These are phyloP conservation scores for Stenopsyche tienmushanensis DNA, from an alignment of 1,140 invertebrate genomes.

Conservation along the genomic window DNA sequence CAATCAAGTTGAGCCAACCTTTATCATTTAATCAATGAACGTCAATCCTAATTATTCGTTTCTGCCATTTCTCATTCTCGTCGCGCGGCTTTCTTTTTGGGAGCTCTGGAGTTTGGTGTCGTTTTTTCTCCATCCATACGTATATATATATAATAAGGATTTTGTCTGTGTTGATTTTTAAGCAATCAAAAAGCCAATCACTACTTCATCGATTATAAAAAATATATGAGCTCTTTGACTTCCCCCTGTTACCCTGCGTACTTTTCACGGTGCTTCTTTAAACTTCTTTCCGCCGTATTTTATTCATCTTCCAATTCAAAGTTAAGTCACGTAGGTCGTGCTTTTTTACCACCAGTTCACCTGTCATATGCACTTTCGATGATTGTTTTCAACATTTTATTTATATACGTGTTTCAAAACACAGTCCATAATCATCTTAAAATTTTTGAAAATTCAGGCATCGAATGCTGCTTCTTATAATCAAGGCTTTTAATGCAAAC, in stretches of 20 bases:
- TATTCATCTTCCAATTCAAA: neutral
- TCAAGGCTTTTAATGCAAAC: too few relatives aligned
- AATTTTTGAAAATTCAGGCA: neutral
- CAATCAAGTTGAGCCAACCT: slow-evolving; percentile 24
- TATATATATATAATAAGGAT: too few relatives aligned
- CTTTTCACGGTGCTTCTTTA: too few relatives aligned
- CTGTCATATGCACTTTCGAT: slow-evolving; percentile 35
- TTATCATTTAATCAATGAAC: slow-evolving; percentile 35
- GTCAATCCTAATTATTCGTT: slow-evolving; percentile 26
- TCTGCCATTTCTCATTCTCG: slow-evolving; percentile 7
- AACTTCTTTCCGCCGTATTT: neutral
- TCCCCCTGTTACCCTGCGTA: too few relatives aligned
- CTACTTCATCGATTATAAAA: neutral
- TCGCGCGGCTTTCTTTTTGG: too few relatives aligned
- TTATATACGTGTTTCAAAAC: neutral
- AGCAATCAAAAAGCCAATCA: neutral
- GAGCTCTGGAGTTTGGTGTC: too few relatives aligned
- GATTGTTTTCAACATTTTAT: neutral
- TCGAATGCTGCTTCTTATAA: too few relatives aligned
- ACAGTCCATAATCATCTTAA: neutral
- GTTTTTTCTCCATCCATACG: too few relatives aligned
- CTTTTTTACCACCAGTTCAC: slow-evolving; percentile 19
- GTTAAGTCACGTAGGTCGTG: slow-evolving; percentile 17
- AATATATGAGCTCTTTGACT: neutral
- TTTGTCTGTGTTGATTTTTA: too few relatives aligned